Percentiles rank a stretch among this genome's conserved stretches.
Evolutionary conservation across 2,888 invertebrate genomes (phyloP).

Genomic region (Spodoptera littoralis): DNA sequence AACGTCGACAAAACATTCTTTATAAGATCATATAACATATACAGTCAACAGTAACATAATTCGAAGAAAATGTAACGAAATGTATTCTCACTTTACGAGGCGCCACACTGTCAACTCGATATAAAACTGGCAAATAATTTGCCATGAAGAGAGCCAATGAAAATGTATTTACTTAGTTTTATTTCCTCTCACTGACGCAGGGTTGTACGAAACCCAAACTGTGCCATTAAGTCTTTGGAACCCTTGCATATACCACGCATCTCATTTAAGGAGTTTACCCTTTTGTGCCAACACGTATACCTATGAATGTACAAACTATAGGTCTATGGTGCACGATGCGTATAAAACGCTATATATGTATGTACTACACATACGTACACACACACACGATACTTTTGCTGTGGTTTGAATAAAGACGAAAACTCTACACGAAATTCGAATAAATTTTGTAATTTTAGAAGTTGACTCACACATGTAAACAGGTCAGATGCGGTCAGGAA

Average conservation of each 20-base stretch:
- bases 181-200: slow-evolving; percentile 8
- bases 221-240: too few relatives aligned
- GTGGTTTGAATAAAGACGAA: neutral
- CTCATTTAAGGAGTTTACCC: too few relatives aligned
- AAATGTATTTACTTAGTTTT: slow-evolving; percentile 25
- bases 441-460: neutral
- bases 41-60: neutral
- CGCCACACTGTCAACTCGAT: slow-evolving; percentile 6
- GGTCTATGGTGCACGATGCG: too few relatives aligned
- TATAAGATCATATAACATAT: neutral
- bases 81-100: slow-evolving; percentile 24
- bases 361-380: too few relatives aligned
- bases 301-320: too few relatives aligned
- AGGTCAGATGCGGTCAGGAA: neutral
- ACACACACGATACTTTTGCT: too few relatives aligned
- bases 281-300: too few relatives aligned
- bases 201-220: neutral
- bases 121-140: slow-evolving; percentile 34
- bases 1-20: too few relatives aligned
- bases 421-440: neutral
- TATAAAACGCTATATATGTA: too few relatives aligned
- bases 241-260: too few relatives aligned
- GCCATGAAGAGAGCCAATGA: slow-evolving; percentile 8
- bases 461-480: neutral
- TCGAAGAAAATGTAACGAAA: slow-evolving; percentile 12